Conservation (phyloP, 2,888 invertebrate species). For the Ceraclea dissimilis region DNA sequence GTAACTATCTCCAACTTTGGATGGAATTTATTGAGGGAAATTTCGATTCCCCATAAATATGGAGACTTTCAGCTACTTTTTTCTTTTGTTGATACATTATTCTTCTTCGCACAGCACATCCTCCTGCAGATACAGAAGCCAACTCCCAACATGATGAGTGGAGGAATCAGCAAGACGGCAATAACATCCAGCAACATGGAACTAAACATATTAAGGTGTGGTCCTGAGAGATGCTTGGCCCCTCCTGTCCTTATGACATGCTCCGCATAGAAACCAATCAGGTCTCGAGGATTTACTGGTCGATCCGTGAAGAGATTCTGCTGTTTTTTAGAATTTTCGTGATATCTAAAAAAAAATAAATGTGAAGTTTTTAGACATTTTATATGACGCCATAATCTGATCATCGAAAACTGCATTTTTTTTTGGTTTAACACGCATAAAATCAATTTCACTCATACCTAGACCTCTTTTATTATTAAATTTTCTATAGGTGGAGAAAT, state of each 20-base stretch:
- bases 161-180: background rate
- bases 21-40: too few species aligned
- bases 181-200: conserved; percentile 15
- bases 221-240: conserved; percentile 15
- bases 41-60: too few species aligned
- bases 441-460: too few species aligned
- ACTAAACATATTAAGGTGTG: conserved; percentile 1
- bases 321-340: conserved; percentile 9
- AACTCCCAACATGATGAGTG: background rate
- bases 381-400: too few species aligned
- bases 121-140: background rate
- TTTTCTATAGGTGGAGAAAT: too few species aligned
- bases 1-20: too few species aligned
- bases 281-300: conserved; percentile 18
- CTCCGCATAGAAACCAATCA: conserved; percentile 16
- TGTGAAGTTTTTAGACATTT: background rate
- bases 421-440: too few species aligned
- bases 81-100: too few species aligned
- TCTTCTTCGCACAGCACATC: too few species aligned
- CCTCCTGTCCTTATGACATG: conserved; percentile 20
- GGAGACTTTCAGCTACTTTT: too few species aligned
- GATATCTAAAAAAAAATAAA: conserved; percentile 11
- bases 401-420: too few species aligned
- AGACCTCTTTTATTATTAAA: too few species aligned
- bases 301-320: conserved; percentile 15